Evolutionary conservation across 2,113 vertebrate genomes (phyloP).

Genomic region (Mobula birostris): DNA sequence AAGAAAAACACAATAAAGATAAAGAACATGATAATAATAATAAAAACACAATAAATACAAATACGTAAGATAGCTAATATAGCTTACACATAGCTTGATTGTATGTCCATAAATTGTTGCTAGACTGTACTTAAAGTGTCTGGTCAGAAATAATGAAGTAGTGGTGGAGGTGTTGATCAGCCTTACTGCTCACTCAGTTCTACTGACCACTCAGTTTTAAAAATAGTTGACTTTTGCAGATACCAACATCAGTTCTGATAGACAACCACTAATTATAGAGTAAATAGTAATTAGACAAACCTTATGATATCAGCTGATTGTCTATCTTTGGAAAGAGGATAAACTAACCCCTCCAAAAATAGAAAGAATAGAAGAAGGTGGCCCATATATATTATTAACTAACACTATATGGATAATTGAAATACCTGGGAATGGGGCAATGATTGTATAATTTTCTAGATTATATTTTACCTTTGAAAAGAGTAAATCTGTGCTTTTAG

Average conservation of each 20-base stretch:
- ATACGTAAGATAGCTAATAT: no score
- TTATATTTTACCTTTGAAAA: slow-evolving; percentile 28
- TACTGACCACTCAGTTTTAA: background rate
- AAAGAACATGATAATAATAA: no score
- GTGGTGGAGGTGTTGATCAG: no score
- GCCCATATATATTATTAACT: background rate
- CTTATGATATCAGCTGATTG: background rate
- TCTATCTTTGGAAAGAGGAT: background rate
- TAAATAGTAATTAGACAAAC: background rate
- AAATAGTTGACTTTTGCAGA: background rate
- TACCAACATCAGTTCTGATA: no score
- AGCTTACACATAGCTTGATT: no score
- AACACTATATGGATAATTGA: slow-evolving; percentile 1
- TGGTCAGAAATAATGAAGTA: no score
- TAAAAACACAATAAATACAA: no score
- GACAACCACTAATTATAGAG: background rate
- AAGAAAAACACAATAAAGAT: no score
- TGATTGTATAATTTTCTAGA: background rate
- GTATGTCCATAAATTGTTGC: no score
- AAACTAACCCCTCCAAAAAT: background rate
- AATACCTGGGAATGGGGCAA: background rate
- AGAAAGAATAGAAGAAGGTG: background rate
- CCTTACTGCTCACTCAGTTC: no score
- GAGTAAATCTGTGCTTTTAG: background rate
- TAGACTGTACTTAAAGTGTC: no score